A percentile compares a stretch with the other conserved stretches of the same genome.
These are phyloP conservation scores for Phaetusa simplex DNA, from an alignment of 2,113 vertebrate genomes.

Conservation along the genomic window DNA sequence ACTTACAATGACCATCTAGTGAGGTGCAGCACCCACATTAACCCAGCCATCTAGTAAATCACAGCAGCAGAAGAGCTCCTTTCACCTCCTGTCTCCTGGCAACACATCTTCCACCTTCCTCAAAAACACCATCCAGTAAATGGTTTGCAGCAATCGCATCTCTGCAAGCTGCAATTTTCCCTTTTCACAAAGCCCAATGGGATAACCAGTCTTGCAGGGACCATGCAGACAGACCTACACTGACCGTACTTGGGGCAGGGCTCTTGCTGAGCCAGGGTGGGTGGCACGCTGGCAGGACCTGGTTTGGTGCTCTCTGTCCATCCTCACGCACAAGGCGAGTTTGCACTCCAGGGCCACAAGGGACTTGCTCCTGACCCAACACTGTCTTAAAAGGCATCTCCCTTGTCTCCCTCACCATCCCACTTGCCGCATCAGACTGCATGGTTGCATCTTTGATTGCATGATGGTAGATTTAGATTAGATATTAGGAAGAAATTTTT, in stretches of 20 bases:
- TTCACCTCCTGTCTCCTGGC: not conserved
- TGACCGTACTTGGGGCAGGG: rapidly evolving
- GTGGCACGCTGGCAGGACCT: not conserved
- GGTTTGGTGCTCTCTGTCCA: rapidly evolving
- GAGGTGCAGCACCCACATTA: not conserved
- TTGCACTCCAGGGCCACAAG: not conserved
- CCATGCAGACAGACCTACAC: rapidly evolving
- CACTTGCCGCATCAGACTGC: not conserved
- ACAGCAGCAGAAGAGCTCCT: not conserved
- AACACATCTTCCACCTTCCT: not conserved
- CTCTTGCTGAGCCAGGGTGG: rapidly evolving
- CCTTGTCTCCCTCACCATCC: not conserved
- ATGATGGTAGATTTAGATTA: not conserved
- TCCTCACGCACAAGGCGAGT: not conserved
- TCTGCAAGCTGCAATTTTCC: not conserved
- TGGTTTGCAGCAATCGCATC: not conserved
- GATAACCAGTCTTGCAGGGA: not conserved
- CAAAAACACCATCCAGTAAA: not conserved
- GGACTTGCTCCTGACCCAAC: not conserved
- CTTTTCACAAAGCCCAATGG: not conserved
- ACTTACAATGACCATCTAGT: not conserved
- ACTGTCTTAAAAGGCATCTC: not conserved
- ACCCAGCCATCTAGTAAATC: not conserved
- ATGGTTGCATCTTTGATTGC: not conserved
- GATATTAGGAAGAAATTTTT: not conserved